Evolutionary conservation across 2,888 invertebrate genomes (phyloP).

Genomic region (Atrina japonica): DNA sequence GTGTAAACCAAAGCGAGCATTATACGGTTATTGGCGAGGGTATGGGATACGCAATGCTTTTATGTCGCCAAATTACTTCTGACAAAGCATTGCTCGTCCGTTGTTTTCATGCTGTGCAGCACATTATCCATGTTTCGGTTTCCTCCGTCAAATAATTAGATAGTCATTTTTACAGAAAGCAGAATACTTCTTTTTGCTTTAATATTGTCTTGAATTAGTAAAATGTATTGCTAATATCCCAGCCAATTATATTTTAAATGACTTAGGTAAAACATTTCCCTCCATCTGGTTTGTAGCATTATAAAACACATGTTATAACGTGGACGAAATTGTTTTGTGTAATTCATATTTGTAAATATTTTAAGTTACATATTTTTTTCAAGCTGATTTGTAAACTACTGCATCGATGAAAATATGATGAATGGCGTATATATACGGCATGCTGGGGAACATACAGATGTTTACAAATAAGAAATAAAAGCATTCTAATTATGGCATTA

Average conservation of each 20-base stretch:
- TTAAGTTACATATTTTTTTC: too few species aligned
- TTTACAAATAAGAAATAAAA: too few species aligned
- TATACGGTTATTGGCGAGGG: slow-evolving; percentile 9
- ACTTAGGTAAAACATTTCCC: too few species aligned
- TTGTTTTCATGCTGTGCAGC: slow-evolving; percentile 18
- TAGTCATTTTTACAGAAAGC: slow-evolving; percentile 26
- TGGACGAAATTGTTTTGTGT: too few species aligned
- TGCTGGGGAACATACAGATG: too few species aligned
- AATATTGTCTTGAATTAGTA: slow-evolving; percentile 24
- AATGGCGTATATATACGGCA: too few species aligned
- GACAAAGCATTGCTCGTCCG: slow-evolving; percentile 21
- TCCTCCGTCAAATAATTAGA: slow-evolving; percentile 21
- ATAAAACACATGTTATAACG: too few species aligned
- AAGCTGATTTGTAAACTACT: too few species aligned
- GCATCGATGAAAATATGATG: too few species aligned
- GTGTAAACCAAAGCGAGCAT: slow-evolving; percentile 28
- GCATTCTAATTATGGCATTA: too few species aligned
- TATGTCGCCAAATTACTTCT: slow-evolving; percentile 30
- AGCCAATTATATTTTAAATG: slow-evolving; percentile 24
- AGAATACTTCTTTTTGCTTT: slow-evolving; percentile 19
- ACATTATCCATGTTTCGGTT: slow-evolving; percentile 20
- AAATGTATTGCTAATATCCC: slow-evolving; percentile 23
- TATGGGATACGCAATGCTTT: slow-evolving; percentile 31
- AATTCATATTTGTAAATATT: too few species aligned
- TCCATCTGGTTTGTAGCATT: too few species aligned